A percentile compares a stretch with the other conserved stretches of the same genome.
These are phyloP conservation scores for Cerastoderma edule DNA, from an alignment of 2,888 invertebrate species.

Conservation along the genomic window DNA sequence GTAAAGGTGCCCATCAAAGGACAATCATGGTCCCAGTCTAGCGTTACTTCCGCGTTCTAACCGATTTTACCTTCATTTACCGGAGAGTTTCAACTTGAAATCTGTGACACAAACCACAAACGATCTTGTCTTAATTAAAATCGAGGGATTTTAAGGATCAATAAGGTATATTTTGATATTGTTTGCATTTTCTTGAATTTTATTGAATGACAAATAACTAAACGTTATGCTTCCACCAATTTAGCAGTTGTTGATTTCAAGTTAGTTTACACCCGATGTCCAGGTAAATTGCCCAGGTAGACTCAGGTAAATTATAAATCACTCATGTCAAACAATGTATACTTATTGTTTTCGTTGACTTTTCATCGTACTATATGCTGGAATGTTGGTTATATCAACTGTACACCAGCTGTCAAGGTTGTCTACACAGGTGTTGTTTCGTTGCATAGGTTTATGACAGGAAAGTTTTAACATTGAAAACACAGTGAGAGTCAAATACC, in stretches of 20 bases:
- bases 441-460: not conserved
- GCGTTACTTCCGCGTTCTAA: constrained; percentile 37
- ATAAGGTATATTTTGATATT: not conserved
- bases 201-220: no score
- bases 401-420: no score
- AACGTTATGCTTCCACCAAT: no score
- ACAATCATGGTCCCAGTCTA: constrained; percentile 18
- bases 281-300: constrained; percentile 4
- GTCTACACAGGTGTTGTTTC: no score
- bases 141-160: not conserved
- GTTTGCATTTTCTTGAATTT: no score
- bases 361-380: not conserved
- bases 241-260: no score
- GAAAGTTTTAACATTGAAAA: no score
- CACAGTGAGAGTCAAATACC: no score
- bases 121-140: not conserved
- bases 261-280: not conserved
- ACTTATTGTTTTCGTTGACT: not conserved
- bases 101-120: constrained; percentile 4
- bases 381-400: not conserved
- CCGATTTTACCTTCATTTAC: constrained; percentile 26
- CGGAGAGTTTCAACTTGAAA: constrained; percentile 27
- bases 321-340: not conserved
- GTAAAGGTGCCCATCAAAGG: not conserved
- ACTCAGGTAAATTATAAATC: constrained; percentile 4